These are phyloP conservation scores for Acanthopleura granulata DNA, from an alignment of 2,888 invertebrate species.

Conservation along the genomic window DNA sequence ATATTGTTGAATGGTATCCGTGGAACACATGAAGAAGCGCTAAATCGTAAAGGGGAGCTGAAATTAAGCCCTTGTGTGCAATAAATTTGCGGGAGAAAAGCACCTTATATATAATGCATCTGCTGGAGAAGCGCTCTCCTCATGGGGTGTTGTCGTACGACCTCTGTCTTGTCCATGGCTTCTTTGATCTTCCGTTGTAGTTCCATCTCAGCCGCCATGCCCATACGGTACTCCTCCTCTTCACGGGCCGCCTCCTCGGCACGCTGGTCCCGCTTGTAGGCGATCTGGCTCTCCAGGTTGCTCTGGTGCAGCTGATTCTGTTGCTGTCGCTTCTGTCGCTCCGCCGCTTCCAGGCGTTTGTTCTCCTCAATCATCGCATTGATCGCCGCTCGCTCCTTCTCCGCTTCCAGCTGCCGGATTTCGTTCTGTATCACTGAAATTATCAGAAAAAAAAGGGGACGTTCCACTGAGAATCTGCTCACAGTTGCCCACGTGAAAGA, in stretches of 20 bases:
- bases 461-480: too few relatives aligned
- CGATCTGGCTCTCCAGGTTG: conserved; percentile 64
- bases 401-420: conserved; percentile 47
- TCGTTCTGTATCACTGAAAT: conserved; percentile 55
- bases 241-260: conserved; percentile 53
- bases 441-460: neutral
- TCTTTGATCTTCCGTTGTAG: conserved; percentile 59
- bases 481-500: too few relatives aligned
- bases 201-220: conserved; percentile 57
- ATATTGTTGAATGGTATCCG: too few relatives aligned
- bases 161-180: conserved; percentile 54
- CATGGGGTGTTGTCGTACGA: conserved; percentile 65
- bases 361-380: conserved; percentile 58
- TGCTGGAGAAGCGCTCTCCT: conserved; percentile 38
- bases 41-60: too few relatives aligned
- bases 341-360: conserved; percentile 54
- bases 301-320: conserved; percentile 52
- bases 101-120: neutral
- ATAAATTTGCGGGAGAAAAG: neutral
- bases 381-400: conserved; percentile 53
- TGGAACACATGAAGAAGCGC: too few relatives aligned
- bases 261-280: conserved; percentile 52
- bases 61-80: neutral
- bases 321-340: conserved; percentile 41
- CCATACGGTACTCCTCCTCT: conserved; percentile 40